Conservation (phyloP, 2,888 invertebrate species). For the Pristionchus japonicus region DNA sequence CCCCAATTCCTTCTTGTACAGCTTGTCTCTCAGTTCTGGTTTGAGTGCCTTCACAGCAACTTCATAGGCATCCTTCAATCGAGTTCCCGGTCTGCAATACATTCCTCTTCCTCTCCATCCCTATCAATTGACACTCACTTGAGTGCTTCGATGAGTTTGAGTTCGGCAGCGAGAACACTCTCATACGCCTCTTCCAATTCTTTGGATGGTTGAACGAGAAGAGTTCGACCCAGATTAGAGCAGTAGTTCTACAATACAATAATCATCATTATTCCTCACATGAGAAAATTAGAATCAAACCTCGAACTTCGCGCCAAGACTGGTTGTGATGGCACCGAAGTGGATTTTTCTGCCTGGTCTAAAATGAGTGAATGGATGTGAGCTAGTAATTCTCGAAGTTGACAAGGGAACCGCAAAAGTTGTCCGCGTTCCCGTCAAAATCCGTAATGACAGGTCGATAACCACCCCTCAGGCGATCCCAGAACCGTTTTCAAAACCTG, state of each 20-base stretch:
- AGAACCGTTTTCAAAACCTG: too few relatives aligned
- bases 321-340: slow-evolving; percentile 95
- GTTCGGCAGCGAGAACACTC: slow-evolving; percentile 89
- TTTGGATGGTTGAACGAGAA: slow-evolving; percentile 92
- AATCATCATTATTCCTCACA: background rate
- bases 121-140: background rate
- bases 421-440: too few relatives aligned
- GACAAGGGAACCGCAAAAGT: too few relatives aligned
- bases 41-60: slow-evolving; percentile 86
- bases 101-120: background rate
- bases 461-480: too few relatives aligned
- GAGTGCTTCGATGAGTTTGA: slow-evolving; percentile 75
- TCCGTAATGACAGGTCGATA: too few relatives aligned
- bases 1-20: slow-evolving; percentile 85
- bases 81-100: slow-evolving; percentile 81
- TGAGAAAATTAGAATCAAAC: background rate
- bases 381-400: too few relatives aligned
- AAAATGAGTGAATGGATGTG: slow-evolving; percentile 32
- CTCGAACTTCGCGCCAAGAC: slow-evolving; percentile 91
- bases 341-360: slow-evolving; percentile 94
- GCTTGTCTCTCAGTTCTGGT: slow-evolving; percentile 87
- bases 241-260: slow-evolving; percentile 86
- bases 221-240: slow-evolving; percentile 94
- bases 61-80: slow-evolving; percentile 90
- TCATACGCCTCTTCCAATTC: slow-evolving; percentile 85